Conservation (phyloP, 2,888 invertebrate species). For the Tolmerus cingulatus region DNA sequence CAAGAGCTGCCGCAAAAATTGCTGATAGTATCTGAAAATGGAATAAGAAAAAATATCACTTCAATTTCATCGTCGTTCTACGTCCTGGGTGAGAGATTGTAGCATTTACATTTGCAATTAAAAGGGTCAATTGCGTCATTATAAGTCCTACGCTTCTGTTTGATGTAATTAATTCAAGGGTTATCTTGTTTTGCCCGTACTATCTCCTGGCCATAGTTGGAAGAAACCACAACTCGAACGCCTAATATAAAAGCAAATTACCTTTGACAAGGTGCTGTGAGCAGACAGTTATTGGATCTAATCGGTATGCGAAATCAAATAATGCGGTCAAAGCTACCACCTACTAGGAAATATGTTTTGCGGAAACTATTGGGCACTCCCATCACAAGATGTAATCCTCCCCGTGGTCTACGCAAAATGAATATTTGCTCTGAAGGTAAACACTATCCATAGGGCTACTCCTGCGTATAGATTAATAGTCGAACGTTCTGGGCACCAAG, state of each 20-base stretch:
- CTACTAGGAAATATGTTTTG: constrained; percentile 6
- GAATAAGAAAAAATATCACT: not conserved
- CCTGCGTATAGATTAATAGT: not conserved
- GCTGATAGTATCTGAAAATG: constrained; percentile 55
- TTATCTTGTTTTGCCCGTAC: not conserved
- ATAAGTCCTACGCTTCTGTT: not conserved
- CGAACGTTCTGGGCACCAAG: not conserved
- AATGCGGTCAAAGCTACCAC: constrained; percentile 10
- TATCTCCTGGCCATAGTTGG: not conserved
- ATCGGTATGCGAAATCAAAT: constrained; percentile 16
- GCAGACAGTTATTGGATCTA: constrained; percentile 17
- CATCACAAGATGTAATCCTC: not conserved
- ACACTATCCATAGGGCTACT: not conserved
- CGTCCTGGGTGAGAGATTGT: not conserved
- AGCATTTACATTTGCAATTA: not conserved
- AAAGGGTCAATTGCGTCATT: not conserved
- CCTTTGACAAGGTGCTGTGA: constrained; percentile 22
- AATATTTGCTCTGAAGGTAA: not conserved
- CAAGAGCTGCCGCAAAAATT: constrained; percentile 61
- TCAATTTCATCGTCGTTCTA: not conserved
- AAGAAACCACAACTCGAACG: not conserved
- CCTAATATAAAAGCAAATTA: constrained; percentile 14
- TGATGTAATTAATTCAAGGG: not conserved
- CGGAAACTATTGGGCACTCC: not conserved
- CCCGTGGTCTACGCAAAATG: not conserved